phyloP scores from a whole-genome alignment of 2,797 vertebrate species.

The Rallus crepitans region DNA sequence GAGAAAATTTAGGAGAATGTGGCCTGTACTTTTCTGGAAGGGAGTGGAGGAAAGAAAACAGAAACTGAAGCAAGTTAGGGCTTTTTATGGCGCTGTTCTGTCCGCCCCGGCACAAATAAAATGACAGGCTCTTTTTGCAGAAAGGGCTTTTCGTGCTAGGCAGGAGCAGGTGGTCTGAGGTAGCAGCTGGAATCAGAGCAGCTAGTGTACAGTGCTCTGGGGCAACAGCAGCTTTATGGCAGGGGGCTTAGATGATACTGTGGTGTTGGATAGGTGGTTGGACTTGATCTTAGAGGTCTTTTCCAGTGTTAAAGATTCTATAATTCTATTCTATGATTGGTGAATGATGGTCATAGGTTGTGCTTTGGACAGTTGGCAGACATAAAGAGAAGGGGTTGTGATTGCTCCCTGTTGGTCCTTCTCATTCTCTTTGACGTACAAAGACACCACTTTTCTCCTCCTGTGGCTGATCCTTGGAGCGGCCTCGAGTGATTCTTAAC shows the following conservation, averaged over 20 bases:
- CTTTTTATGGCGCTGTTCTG: not conserved
- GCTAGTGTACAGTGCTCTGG: not conserved
- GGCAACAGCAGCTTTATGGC: not conserved
- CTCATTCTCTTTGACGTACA: not conserved
- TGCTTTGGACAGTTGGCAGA: not conserved
- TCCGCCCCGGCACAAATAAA: not conserved
- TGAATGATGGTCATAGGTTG: not conserved
- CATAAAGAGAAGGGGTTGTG: not conserved
- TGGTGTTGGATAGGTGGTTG: no score
- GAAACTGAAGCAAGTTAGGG: not conserved
- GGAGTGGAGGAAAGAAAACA: not conserved
- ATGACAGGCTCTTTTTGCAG: not conserved
- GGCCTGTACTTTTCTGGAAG: not conserved
- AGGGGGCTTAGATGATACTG: not conserved
- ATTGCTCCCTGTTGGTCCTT: rapidly evolving
- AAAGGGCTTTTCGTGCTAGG: not conserved
- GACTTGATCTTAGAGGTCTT: no score
- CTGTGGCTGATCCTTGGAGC: not conserved
- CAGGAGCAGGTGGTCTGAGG: not conserved
- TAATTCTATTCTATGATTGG: not conserved
- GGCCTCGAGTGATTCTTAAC: not conserved
- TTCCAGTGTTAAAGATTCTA: no score
- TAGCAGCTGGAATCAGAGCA: not conserved
- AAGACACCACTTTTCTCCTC: not conserved
- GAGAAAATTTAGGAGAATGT: not conserved